These are phyloP conservation scores for Brachynemurus nebulosus DNA, from an alignment of 2,888 invertebrate genomes.

Conservation along the genomic window DNA sequence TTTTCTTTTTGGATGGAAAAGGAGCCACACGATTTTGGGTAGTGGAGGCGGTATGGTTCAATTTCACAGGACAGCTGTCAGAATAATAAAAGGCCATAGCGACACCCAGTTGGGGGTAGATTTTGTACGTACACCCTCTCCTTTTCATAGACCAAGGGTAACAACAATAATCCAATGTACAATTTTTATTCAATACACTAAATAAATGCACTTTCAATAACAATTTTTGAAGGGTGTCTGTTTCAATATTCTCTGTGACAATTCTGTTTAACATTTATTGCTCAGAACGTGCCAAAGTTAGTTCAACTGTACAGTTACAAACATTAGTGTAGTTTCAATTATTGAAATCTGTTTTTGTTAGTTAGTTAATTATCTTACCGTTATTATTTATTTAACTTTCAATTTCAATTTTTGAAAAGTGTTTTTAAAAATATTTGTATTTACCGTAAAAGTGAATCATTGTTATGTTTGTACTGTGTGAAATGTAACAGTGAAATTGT, in stretches of 20 bases:
- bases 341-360: too few species aligned
- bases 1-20: too few species aligned
- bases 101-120: slow-evolving; percentile 31
- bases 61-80: slow-evolving; percentile 33
- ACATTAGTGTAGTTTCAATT: not conserved
- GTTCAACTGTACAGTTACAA: slow-evolving; percentile 3
- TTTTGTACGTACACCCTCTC: slow-evolving; percentile 8
- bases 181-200: too few species aligned
- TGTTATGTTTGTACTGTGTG: too few species aligned
- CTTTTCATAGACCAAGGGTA: too few species aligned
- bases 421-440: too few species aligned
- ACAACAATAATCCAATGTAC: too few species aligned
- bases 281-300: slow-evolving; percentile 27
- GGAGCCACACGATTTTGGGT: slow-evolving; percentile 6
- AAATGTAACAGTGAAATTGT: slow-evolving; percentile 2
- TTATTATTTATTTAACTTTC: too few species aligned
- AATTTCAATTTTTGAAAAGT: too few species aligned
- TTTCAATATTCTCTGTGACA: not conserved
- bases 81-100: slow-evolving; percentile 33
- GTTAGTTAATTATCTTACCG: too few species aligned
- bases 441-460: too few species aligned
- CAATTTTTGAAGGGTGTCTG: not conserved
- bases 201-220: too few species aligned
- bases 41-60: slow-evolving; percentile 31
- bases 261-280: slow-evolving; percentile 31